A percentile compares a stretch with the other conserved stretches of the same genome.
These are phyloP conservation scores for Cherax quadricarinatus DNA, from an alignment of 1,140 invertebrate genomes.

Conservation along the genomic window DNA sequence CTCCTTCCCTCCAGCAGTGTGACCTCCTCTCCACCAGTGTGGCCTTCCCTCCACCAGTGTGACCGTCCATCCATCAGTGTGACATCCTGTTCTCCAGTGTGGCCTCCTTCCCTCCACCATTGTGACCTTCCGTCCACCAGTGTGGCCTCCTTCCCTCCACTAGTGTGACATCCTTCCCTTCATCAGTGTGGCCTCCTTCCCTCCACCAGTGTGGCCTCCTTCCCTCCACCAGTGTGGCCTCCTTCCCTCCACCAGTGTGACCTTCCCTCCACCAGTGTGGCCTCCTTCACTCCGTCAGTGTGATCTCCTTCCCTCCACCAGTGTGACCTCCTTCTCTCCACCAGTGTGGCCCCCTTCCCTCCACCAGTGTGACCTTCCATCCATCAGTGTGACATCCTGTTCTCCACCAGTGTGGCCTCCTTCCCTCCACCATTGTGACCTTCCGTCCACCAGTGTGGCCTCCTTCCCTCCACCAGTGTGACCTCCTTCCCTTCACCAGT, in stretches of 20 bases:
- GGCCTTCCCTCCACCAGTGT: background rate
- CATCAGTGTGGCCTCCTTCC: background rate
- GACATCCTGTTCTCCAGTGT: too few species aligned
- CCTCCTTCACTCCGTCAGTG: background rate
- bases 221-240: background rate
- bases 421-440: too few species aligned
- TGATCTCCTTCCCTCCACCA: background rate
- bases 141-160: too few species aligned
- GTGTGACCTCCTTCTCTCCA: too few species aligned
- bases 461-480: background rate
- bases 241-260: background rate
- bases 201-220: background rate
- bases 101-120: background rate
- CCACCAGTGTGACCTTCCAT: background rate
- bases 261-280: background rate
- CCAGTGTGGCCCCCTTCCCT: too few species aligned
- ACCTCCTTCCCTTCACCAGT: background rate
- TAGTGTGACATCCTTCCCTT: background rate
- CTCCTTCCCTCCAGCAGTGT: background rate
- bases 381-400: too few species aligned
- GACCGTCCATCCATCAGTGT: too few species aligned
- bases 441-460: background rate
- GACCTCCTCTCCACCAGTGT: too few species aligned
- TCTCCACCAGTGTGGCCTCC: too few species aligned
- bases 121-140: too few species aligned